phyloP scores from a whole-genome alignment of 2,888 invertebrate species.

The Ochropacha duplaris region DNA sequence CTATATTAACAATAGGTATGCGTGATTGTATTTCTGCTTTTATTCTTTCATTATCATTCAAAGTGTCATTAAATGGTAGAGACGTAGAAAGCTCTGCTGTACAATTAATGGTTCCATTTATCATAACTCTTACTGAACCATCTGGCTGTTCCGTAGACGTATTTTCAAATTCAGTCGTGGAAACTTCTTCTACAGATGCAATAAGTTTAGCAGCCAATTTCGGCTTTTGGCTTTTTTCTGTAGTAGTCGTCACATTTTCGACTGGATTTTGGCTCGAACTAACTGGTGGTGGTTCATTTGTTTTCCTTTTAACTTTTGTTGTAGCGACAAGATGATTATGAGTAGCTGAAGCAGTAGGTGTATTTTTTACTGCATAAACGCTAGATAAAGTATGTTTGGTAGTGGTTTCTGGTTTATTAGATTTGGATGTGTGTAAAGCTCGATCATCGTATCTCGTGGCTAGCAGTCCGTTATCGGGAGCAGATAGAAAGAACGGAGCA shows the following conservation, averaged over 20 bases:
- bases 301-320: constrained; percentile 67
- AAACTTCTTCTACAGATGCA: constrained; percentile 22
- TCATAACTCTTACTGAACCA: constrained; percentile 60
- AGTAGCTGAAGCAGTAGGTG: constrained; percentile 36
- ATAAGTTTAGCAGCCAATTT: constrained; percentile 24
- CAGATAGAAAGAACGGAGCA: constrained; percentile 17
- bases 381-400: constrained; percentile 41
- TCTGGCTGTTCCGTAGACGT: constrained; percentile 61
- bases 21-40: constrained; percentile 49
- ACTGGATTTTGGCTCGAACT: constrained; percentile 18
- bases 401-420: constrained; percentile 49
- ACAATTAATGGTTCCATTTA: constrained; percentile 76
- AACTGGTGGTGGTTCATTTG: constrained; percentile 42
- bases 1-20: constrained; percentile 50
- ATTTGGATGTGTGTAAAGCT: constrained; percentile 48
- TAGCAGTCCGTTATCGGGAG: constrained; percentile 41
- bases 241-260: constrained; percentile 26
- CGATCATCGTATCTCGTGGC: constrained; percentile 51
- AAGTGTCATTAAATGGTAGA: constrained; percentile 51
- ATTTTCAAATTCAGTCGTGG: constrained; percentile 27
- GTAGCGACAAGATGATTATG: constrained; percentile 47
- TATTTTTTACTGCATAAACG: constrained; percentile 40
- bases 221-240: constrained; percentile 26
- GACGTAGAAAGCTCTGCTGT: constrained; percentile 72
- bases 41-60: constrained; percentile 50